Conservation (phyloP, 2,113 vertebrate species). For the Rhinogobius similis region DNA sequence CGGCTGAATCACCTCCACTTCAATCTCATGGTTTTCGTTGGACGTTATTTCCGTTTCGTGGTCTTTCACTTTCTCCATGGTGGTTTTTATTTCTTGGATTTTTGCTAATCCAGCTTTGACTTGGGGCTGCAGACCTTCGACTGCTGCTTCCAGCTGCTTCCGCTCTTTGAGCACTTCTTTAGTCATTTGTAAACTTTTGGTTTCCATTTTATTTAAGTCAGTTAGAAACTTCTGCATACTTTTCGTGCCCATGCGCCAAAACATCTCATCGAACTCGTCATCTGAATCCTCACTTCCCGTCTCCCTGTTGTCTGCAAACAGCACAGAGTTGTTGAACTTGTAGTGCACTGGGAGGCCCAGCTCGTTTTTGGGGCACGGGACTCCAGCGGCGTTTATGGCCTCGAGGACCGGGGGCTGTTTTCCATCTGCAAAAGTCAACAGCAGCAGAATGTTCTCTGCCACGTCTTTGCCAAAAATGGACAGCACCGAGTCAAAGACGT, state of each 20-base stretch:
- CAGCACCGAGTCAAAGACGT: slow-evolving; percentile 38
- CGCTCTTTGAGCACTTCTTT: slow-evolving; percentile 41
- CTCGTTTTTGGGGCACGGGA: slow-evolving; percentile 33
- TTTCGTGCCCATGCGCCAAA: slow-evolving; percentile 31
- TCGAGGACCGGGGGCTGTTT: slow-evolving; percentile 35
- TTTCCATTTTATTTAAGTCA: slow-evolving; percentile 21
- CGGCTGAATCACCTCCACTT: slow-evolving; percentile 35
- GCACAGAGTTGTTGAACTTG: slow-evolving; percentile 40
- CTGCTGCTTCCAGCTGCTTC: slow-evolving; percentile 32
- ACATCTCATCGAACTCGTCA: slow-evolving; percentile 36
- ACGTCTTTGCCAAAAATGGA: slow-evolving; percentile 44
- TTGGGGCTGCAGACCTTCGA: slow-evolving; percentile 35
- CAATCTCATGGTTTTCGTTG: slow-evolving; percentile 48
- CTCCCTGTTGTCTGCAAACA: slow-evolving; percentile 24
- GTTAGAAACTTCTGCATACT: slow-evolving; percentile 23
- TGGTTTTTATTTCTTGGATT: slow-evolving; percentile 37
- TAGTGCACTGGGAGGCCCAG: slow-evolving; percentile 26
- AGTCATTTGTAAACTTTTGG: slow-evolving; percentile 44
- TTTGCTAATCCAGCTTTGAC: slow-evolving; percentile 36
- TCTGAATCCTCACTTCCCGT: not conserved
- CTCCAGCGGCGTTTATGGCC: slow-evolving; percentile 19
- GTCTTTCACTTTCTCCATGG: slow-evolving; percentile 38
- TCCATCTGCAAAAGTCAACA: slow-evolving; percentile 42
- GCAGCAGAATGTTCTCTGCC: slow-evolving; percentile 36
- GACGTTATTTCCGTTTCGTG: slow-evolving; percentile 38